Base-by-base conservation (phyloP, 2,113 vertebrate genomes). In the Rhynchomys soricoides region DNA sequence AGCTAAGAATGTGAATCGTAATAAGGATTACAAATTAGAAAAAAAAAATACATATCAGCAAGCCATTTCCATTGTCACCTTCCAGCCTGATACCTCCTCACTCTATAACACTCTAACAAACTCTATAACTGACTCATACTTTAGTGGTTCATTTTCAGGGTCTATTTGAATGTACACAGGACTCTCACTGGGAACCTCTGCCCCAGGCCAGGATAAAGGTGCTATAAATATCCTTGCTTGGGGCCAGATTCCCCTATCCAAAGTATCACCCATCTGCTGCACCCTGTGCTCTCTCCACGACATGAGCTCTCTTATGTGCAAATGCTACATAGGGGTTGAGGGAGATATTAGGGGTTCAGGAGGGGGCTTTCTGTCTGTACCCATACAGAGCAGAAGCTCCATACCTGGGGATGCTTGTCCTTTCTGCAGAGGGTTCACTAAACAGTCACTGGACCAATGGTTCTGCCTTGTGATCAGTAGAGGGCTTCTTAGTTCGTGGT, bases 111-210 rank as follows among this genome's bases (percentile, higher is more conserved):
- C n/a, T n/a, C n/a, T n/a, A n/a, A n/a, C 45, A 93, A 75, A 16
- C 93, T 90, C 86, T 57, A 45, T 70, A 83, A 68, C 24, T 40
- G 31, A 88, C 17, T 88, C 81, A 89, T 91, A 94, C 93, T 29
- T 89, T 55, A 64, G 13, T 37, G 52, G 13, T 64, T n/a, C 9
- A 64, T 70, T 52, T 92, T 77, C 19, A 62, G 55, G 57, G n/a
- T 85, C 29, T 91, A 94, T 96, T 52, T 55, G n/a, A 62, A 40
- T 37, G 40, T 29, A 29, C 17, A 64, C 45, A 59, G 5, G 21
- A 2, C 88, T 93, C 52, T 66, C 77, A 37, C 40, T 13, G 40
- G 59, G 55, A 82, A 40, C 15, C 22, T 17, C n/a, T 2, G 43
- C 10, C 21, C 26, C 26, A 68, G 37, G 50, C 12, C 19, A 95